Evolutionary conservation across 2,113 vertebrate genomes (phyloP).

Genomic region (Chaenocephalus aceratus): DNA sequence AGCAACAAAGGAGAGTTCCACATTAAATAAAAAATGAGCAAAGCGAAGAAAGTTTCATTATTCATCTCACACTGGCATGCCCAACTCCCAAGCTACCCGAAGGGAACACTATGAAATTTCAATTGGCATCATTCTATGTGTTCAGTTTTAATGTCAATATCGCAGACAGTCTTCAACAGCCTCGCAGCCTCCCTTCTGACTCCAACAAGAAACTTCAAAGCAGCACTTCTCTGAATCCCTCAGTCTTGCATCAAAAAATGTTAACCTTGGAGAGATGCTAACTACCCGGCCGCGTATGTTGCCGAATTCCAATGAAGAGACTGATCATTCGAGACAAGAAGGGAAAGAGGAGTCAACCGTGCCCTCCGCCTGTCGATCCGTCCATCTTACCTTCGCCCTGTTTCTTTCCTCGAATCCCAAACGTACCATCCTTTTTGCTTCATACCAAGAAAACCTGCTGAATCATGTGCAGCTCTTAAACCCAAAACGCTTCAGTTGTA

Average conservation of each 20-base stretch:
- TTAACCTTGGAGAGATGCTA: constrained; percentile 87
- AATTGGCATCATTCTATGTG: constrained; percentile 86
- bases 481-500: too few species aligned
- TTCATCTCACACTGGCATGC: constrained; percentile 84
- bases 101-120: constrained; percentile 86
- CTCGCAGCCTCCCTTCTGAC: constrained; percentile 84
- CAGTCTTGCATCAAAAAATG: constrained; percentile 86
- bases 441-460: constrained; percentile 34
- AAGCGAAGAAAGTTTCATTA: constrained; percentile 83
- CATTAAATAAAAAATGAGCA: constrained; percentile 85
- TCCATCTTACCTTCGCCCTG: constrained; percentile 30
- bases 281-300: constrained; percentile 73
- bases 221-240: constrained; percentile 81
- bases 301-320: constrained; percentile 84
- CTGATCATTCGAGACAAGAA: constrained; percentile 69
- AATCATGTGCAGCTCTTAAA: constrained; percentile 13
- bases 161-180: constrained; percentile 79
- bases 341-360: constrained; percentile 58
- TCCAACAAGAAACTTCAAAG: constrained; percentile 86
- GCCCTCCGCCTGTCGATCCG: constrained; percentile 32
- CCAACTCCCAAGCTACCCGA: constrained; percentile 80
- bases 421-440: constrained; percentile 36
- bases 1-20: constrained; percentile 84
- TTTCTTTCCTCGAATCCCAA: constrained; percentile 28
- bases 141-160: constrained; percentile 88